Evolutionary conservation across 2,113 vertebrate species (phyloP).

Genomic region (Prunella himalayana): DNA sequence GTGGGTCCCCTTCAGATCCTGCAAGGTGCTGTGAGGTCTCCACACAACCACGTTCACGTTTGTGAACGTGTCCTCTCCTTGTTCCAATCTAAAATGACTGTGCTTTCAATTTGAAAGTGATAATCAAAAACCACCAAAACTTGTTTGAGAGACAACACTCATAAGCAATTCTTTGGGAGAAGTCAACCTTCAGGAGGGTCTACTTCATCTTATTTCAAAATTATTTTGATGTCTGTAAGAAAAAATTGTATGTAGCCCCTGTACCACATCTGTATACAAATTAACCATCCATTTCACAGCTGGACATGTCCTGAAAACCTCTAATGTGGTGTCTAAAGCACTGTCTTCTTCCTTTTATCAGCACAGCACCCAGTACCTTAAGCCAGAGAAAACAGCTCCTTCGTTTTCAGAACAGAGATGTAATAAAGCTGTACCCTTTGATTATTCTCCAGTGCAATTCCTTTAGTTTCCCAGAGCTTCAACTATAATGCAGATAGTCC

Average conservation of each 20-base stretch:
- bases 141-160: not conserved
- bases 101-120: not conserved
- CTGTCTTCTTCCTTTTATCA: not conserved
- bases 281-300: not conserved
- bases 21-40: not conserved
- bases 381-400: not conserved
- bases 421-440: constrained; percentile 35
- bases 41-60: accelerated
- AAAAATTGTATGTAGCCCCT: not conserved
- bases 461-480: constrained; percentile 26
- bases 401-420: not conserved
- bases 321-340: not conserved
- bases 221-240: not conserved
- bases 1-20: not conserved
- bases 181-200: not conserved
- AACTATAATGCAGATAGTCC: constrained; percentile 26
- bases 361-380: not conserved
- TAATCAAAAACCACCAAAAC: not conserved
- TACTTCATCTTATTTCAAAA: not conserved
- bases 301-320: not conserved
- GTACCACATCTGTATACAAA: not conserved
- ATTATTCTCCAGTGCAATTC: constrained; percentile 27
- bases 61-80: not conserved
- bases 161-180: not conserved
- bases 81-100: not conserved